Base-by-base conservation (phyloP, 35 echinoderm and acorn worm genomes). In the Heliocidaris tuberculata region DNA sequence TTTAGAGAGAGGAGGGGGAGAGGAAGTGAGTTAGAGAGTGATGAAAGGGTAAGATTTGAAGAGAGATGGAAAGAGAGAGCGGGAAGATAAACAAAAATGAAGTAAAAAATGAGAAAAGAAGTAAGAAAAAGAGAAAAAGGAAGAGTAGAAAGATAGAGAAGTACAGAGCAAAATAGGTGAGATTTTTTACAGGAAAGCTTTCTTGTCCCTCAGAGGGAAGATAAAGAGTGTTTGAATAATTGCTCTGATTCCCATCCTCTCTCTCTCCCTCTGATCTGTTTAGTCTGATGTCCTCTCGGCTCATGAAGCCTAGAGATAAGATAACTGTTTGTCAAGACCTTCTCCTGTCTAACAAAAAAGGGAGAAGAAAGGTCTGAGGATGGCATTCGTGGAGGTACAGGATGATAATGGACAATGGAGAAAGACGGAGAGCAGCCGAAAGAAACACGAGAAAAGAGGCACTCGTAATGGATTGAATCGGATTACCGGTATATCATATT, bases 181-280 rank as follows among this genome's bases (percentile, higher is more conserved):
- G 16, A 88, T 32, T 17, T 88, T 16, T 85, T 85, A 29, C 15
- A 89, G 87, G 30, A 48, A 89, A 48, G 87, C 87, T 32, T 42
- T 78, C 19, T 21, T 78, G 65, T 78, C 24, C 65, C 65, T 78
- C 21, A n/a, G 65, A 78, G 65, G 65, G 24, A 24, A 89, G 31
- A 89, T 89, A 48, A 48, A 89, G 87, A 48, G 47, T 89, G 87
- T 48, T 48, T 89, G 87, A 32, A 89, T 89, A 89, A 47, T 89
- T 89, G 31, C 87, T 89, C 87, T 47, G 87, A 48, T 89, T 89
- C 32, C 31, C 24, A 0, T 30, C 29, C 86, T 42, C 21, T 27
- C 86, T 42, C 47, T 48, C n/a, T n/a, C n/a, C n/a, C n/a, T n/a
- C 30, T 89, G 87, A 89, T 89, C 87, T 89, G 87, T 89, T 89